phyloP scores from a whole-genome alignment of 2,888 invertebrate genomes.

The Ligdia adustata region DNA sequence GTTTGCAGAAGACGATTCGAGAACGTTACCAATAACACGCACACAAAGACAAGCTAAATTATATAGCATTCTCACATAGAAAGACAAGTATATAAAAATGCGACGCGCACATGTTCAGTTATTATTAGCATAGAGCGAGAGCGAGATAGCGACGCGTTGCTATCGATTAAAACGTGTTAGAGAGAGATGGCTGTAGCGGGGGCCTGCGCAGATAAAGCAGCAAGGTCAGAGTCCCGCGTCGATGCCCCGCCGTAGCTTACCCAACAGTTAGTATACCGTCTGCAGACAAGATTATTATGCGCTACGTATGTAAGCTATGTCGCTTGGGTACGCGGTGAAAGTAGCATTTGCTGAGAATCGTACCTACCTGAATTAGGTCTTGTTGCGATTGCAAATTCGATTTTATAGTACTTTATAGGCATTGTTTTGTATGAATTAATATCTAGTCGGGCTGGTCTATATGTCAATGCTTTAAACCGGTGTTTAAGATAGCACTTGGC shows the following conservation, averaged over 20 bases:
- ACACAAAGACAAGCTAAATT: conserved; percentile 35
- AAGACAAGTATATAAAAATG: conserved; percentile 16
- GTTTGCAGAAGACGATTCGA: conserved; percentile 36
- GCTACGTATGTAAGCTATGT: conserved; percentile 15
- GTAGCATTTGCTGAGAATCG: conserved; percentile 32
- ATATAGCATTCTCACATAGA: too few relatives aligned
- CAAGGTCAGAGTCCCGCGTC: conserved; percentile 63
- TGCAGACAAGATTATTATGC: not conserved
- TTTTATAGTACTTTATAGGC: too few relatives aligned
- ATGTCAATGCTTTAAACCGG: too few relatives aligned
- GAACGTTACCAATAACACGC: conserved; percentile 60
- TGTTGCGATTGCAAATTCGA: too few relatives aligned
- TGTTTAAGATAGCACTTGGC: too few relatives aligned
- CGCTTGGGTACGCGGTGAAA: conserved; percentile 44
- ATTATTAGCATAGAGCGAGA: conserved; percentile 72
- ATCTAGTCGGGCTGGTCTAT: too few relatives aligned
- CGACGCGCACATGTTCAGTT: conserved; percentile 41
- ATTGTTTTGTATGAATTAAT: too few relatives aligned
- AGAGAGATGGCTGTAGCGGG: conserved; percentile 53
- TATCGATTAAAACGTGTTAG: conserved; percentile 60
- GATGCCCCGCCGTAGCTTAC: not conserved
- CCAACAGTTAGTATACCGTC: not conserved
- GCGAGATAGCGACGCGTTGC: conserved; percentile 42
- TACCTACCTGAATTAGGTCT: conserved; percentile 4
- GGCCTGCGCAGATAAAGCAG: conserved; percentile 68